Percentiles rank a stretch among this genome's conserved stretches.
These are phyloP conservation scores for Antennarius maculatus DNA, from an alignment of 2,797 vertebrate genomes.

Conservation along the genomic window DNA sequence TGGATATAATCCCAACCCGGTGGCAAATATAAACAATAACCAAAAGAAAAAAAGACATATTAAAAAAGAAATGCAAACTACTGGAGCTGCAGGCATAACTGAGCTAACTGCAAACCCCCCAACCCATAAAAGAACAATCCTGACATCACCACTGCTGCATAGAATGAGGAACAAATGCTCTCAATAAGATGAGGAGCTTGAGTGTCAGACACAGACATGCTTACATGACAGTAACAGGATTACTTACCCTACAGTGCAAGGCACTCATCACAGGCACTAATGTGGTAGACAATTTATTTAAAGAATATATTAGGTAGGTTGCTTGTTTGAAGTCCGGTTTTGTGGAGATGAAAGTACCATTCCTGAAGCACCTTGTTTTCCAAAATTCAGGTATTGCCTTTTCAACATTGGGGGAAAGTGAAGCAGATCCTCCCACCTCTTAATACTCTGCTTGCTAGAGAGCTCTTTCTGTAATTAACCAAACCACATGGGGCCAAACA, in stretches of 20 bases:
- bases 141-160: conserved; percentile 32
- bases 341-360: conserved; percentile 25
- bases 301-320: background rate
- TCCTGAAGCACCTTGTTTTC: conserved; percentile 41
- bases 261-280: conserved; percentile 18
- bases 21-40: conserved; percentile 74
- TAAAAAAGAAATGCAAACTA: conserved; percentile 57
- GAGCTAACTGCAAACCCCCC: conserved; percentile 22
- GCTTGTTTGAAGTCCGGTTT: conserved; percentile 36
- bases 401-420: conserved; percentile 30
- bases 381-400: conserved; percentile 41
- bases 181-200: conserved; percentile 29
- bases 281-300: conserved; percentile 31
- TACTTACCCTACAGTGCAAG: conserved; percentile 32
- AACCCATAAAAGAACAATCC: conserved; percentile 26
- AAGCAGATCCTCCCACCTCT: conserved; percentile 56
- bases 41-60: conserved; percentile 30
- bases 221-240: conserved; percentile 61
- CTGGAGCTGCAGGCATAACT: conserved; percentile 52
- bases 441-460: conserved; percentile 57
- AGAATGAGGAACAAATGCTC: conserved; percentile 33
- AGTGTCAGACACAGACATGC: conserved; percentile 34
- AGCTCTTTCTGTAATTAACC: conserved; percentile 70
- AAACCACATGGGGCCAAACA: conserved; percentile 69
- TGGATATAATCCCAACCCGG: conserved; percentile 74